These are phyloP conservation scores for Hydropsyche betteni DNA, from an alignment of 2,888 invertebrate species.

Conservation along the genomic window DNA sequence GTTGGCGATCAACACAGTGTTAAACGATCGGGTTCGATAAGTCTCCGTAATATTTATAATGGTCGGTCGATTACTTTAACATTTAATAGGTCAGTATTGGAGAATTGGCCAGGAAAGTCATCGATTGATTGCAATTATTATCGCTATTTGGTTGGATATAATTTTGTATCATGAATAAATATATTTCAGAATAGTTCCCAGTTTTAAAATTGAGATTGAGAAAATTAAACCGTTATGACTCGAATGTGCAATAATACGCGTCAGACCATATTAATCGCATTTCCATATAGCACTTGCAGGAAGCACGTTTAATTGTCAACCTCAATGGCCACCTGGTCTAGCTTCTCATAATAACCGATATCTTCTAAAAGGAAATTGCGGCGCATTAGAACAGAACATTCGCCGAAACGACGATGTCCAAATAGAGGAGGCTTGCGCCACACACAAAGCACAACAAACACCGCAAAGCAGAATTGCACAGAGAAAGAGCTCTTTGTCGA, in stretches of 20 bases:
- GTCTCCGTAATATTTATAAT: neutral
- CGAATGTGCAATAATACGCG: too few species aligned
- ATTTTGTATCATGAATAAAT: too few species aligned
- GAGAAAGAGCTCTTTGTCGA: conserved; percentile 15
- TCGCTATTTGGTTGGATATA: too few species aligned
- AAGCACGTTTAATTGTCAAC: conserved; percentile 6
- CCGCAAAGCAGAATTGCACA: conserved; percentile 18
- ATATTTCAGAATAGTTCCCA: too few species aligned
- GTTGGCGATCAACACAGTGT: conserved; percentile 15
- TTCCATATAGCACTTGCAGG: neutral
- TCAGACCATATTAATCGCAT: neutral
- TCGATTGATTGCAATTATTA: too few species aligned
- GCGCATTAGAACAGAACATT: neutral
- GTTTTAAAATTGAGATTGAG: too few species aligned
- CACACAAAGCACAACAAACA: conserved; percentile 23
- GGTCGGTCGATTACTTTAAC: too few species aligned
- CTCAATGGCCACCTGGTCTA: conserved; percentile 23
- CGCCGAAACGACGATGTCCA: conserved; percentile 37
- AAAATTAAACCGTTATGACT: too few species aligned
- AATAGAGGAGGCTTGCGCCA: conserved; percentile 40
- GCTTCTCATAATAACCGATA: neutral
- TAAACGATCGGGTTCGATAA: conserved; percentile 23
- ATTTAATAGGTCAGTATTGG: too few species aligned
- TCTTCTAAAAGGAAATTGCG: too few species aligned
- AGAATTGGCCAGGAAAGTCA: too few species aligned